phyloP scores from a whole-genome alignment of 2,113 vertebrate species.

The human region GRCh38 chr1:28434501-28435000 shows the following conservation, averaged over 20 bases:
- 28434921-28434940: neutral
- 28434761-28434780: too few species aligned
- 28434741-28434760: too few species aligned
- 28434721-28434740: too few species aligned
- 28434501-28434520: too few species aligned
- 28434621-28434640: neutral
- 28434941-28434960: neutral
- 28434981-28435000: neutral
- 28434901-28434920: neutral
- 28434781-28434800: too few species aligned
- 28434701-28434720: too few species aligned
- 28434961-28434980: neutral
- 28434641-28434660: neutral
- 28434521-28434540: too few species aligned
- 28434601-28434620: too few species aligned
- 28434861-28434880: neutral
- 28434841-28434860: neutral
- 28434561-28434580: too few species aligned
- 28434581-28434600: too few species aligned
- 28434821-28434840: neutral
- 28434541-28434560: too few species aligned
- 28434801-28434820: too few species aligned
- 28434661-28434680: neutral
- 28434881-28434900: neutral
- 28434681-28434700: neutral